Evolutionary conservation across 35 echinoderm and acorn worm species (phyloP), one percentile per base, ranked within the genome.

Genomic region (Anneissia japonica): DNA sequence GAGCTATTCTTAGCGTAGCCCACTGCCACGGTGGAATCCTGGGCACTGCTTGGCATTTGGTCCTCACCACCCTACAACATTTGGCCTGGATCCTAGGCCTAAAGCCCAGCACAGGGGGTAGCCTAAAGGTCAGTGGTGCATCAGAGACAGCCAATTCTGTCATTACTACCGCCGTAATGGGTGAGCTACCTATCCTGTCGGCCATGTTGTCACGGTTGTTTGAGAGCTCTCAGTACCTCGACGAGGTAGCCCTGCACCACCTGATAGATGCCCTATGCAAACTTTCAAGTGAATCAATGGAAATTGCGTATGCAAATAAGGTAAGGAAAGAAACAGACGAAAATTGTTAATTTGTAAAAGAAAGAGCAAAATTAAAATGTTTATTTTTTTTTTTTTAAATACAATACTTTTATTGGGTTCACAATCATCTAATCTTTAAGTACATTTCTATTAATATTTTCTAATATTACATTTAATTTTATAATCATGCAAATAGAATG

Each of bases 211-310:
- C 92, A 36, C 88, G 92, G 4, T 84, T 99, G 38, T 99, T 99
- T 99, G 96, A 99, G 86, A 91, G 89, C 81, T 99, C 96, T 26
- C 89, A 99, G 74, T 81, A 99, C 77, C 86, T 99, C 19, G 96
- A 99, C 92, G 96, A 99, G 75, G 96, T 99, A 51, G 91, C 96
- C 30, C 83, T 99, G n/a, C 92, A 99, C 83, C 96, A 99, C 81
- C 86, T 99, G 79, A 93, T 99, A 29, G 92, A 93, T 89, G 96
- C 96, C 11, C 75, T 99, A 4, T 99, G 96, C 77, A 94, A 99
- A 45, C 92, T 99, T 30, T 99, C 96, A 0, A 86, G 82, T 34
- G 96, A 99, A 64, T 89, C 96, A 3, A 98, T 98, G 92, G 95
- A 98, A 37, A 88, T 98, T 41, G 95, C 95, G 6, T 93, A 85